A percentile compares a stretch with the other conserved stretches of the same genome.
These are phyloP conservation scores for Anagrus nilaparvatae DNA, from an alignment of 1,140 invertebrate species.

Conservation along the genomic window DNA sequence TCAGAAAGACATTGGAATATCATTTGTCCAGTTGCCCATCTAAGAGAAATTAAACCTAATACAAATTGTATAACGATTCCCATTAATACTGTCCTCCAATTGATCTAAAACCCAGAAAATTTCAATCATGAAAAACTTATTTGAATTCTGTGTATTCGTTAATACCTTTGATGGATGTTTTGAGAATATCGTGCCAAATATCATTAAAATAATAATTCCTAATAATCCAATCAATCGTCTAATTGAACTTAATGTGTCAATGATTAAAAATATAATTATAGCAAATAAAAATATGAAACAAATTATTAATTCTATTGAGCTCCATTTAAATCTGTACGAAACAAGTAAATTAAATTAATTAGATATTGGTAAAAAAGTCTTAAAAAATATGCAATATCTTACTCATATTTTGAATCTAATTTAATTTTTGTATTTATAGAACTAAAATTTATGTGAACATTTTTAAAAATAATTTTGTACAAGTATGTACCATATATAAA, in stretches of 20 bases:
- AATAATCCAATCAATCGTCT: slow-evolving; percentile 54
- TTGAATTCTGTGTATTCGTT: no score
- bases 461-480: slow-evolving; percentile 52
- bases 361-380: slow-evolving; percentile 15
- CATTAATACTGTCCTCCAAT: slow-evolving; percentile 67
- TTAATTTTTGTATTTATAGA: not conserved
- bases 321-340: not conserved
- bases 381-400: slow-evolving; percentile 6
- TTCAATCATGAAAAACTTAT: slow-evolving; percentile 31
- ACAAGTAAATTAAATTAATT: slow-evolving; percentile 17
- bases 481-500: slow-evolving; percentile 53
- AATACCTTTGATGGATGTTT: slow-evolving; percentile 45
- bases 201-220: slow-evolving; percentile 49
- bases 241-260: slow-evolving; percentile 52
- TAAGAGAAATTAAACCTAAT: slow-evolving; percentile 76
- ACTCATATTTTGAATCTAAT: not conserved
- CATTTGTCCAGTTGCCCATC: slow-evolving; percentile 65
- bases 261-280: slow-evolving; percentile 48
- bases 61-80: slow-evolving; percentile 78
- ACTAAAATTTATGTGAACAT: not conserved
- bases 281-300: slow-evolving; percentile 30
- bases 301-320: not conserved
- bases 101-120: slow-evolving; percentile 39
- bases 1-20: slow-evolving; percentile 74
- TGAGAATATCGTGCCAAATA: slow-evolving; percentile 49